Base-by-base conservation (phyloP, 2,888 invertebrate species). In the Slavum lentiscoides region DNA sequence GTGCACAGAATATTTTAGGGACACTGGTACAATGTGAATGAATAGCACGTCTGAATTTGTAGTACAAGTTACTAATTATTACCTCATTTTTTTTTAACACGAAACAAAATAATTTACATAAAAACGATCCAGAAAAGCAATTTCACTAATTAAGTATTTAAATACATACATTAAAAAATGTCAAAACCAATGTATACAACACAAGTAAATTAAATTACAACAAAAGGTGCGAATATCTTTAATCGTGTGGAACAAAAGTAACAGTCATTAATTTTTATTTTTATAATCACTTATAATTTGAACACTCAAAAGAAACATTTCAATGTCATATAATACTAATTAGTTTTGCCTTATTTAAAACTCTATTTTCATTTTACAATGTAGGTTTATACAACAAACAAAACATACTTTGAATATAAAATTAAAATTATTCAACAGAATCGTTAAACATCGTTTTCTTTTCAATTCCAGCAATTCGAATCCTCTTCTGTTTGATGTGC, bases 401-500 rank as follows among this genome's bases (percentile, higher is more conserved):
- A 55, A 55, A 19, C 5, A 5, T 55, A 55, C 0, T 43, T 43
- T 19, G 55, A 55, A 19, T 55, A 55, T 19, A 64, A 1, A 64
- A 43, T 43, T 62, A 72, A 21, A n/a, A 62, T 53, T 70, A 80
- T 64, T 66, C 23, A 5, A 64, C n/a, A 15, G 64, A 43, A 43
- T 72, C 5, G 0, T 80, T 70, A 30, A 80, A 80, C 23, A 80
- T 58, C 19, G 8, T 58, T 72, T 72, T 80, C 23, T 80, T 80
- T 72, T 80, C 80, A 66, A 62, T 72, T 15, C 80, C 80, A 23
- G 55, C 9, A n/a, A 23, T 43, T 43, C 64, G 37, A 70, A 80
- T 72, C 8, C 58, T 72, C 17, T 80, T 80, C 17, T 72, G 62
- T 17, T 80, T 80, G 30, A 80, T 80, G 55, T 80, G 80, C n/a